phyloP scores from a whole-genome alignment of 2,113 vertebrate species.

The Speoplatyrhinus poulsoni region DNA sequence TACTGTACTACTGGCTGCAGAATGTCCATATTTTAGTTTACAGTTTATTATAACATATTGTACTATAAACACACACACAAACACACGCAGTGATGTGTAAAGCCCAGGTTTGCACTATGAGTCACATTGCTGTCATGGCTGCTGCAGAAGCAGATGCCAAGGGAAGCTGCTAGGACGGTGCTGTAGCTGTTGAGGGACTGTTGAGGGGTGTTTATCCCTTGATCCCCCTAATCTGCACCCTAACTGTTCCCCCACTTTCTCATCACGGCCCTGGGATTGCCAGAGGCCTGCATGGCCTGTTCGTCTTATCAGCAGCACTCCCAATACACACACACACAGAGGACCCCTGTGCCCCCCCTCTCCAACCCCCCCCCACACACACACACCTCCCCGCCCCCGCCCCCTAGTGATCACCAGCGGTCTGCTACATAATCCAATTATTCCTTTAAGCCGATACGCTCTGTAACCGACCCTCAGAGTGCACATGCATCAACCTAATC shows the following conservation, averaged over 20 bases:
- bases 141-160: constrained; percentile 32
- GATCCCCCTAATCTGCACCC: constrained; percentile 58
- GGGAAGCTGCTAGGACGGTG: constrained; percentile 37
- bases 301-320: constrained; percentile 65
- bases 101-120: constrained; percentile 7
- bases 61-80: not conserved
- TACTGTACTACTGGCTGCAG: too few relatives aligned
- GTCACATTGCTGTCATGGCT: constrained; percentile 29
- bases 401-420: constrained; percentile 63
- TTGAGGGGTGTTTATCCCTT: constrained; percentile 44
- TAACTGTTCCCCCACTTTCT: constrained; percentile 43
- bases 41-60: too few relatives aligned
- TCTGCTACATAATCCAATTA: constrained; percentile 78
- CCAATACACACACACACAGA: not conserved
- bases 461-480: constrained; percentile 42
- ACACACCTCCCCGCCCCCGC: constrained; percentile 37
- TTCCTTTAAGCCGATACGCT: constrained; percentile 75
- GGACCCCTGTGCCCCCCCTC: constrained; percentile 14
- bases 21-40: too few relatives aligned
- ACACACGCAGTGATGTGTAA: constrained; percentile 17
- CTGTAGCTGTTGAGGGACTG: constrained; percentile 32
- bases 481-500: not conserved
- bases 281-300: constrained; percentile 49
- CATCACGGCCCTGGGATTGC: constrained; percentile 43
- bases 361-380: constrained; percentile 3